Base-by-base conservation (phyloP, 2,113 vertebrate genomes). In the Daphoenositta chrysoptera region DNA sequence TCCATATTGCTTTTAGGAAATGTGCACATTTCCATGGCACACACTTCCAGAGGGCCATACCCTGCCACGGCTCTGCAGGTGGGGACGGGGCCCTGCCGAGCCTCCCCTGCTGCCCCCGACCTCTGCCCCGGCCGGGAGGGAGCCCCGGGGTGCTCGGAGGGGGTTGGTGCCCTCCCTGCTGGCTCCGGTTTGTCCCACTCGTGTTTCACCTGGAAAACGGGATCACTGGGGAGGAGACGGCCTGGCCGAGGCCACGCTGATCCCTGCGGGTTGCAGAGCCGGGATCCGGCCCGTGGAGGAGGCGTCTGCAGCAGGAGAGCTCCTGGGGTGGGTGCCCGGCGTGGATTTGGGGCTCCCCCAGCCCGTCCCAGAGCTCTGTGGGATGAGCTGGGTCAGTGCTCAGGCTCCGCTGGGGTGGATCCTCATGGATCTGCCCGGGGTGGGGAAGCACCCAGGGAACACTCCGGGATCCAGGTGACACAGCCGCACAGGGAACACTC, bases 1-100 rank as follows among this genome's bases (percentile, higher is more conserved):
- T 96, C 97, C 97, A 97, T 97, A 97, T 97, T 97, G 97, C 97
- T 95, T 95, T 85, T 95, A 92, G 97, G 97, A 97, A 97, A 95
- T 94, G 96, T 93, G 97, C 96, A 88, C 96, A 97, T 97, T 97
- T 93, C 95, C 50, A 79, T 91, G 96, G 97, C 79, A 54, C 83
- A 76, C 84, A 7, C 96, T 94, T 1, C 27, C 85, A 53, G 96
- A 96, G 97, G 97, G 97, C 97, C 96, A 96, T 97, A 97, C 94
- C 95, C 97, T 97, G 97, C 97, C 96, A 11, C 54, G 26, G 47
- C 94, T 70, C 85, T 4, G 90, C 94, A 96, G 96, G 96, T 96
- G 93, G 93, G 93, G n/a, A 71, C 15, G 6, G 71, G 15, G 82
- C 82, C 6, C 2, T 19, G 15, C 15, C 0, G 7, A 24, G 91